Evolutionary conservation across 2,797 vertebrate species (phyloP).

Genomic region (Coregonus ussuriensis): DNA sequence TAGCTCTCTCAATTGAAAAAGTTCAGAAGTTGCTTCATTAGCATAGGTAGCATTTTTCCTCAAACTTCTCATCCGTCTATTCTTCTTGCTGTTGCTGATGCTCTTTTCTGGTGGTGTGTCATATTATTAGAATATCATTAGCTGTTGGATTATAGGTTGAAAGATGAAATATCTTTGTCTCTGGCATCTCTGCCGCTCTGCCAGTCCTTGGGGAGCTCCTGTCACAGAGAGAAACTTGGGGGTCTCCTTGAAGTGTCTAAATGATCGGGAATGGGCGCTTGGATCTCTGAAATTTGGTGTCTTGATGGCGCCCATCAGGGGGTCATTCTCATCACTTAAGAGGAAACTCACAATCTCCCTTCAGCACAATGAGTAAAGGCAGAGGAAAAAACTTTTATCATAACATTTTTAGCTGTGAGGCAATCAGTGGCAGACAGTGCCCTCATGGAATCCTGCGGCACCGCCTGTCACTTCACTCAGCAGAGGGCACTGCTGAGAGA

Average conservation of each 20-base stretch:
- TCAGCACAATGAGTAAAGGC: neutral
- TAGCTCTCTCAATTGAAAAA: conserved; percentile 64
- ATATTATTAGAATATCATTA: conserved; percentile 54
- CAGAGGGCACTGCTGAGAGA: conserved; percentile 27
- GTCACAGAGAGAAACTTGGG: conserved; percentile 24
- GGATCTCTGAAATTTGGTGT: conserved; percentile 26
- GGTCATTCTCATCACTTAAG: conserved; percentile 31
- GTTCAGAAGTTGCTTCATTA: conserved; percentile 66
- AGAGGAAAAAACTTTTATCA: conserved; percentile 30
- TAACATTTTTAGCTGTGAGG: conserved; percentile 35
- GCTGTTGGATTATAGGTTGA: conserved; percentile 38
- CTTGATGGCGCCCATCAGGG: conserved; percentile 5
- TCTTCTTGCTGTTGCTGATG: conserved; percentile 50
- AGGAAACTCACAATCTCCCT: conserved; percentile 17
- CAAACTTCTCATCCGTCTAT: conserved; percentile 37
- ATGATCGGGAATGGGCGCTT: conserved; percentile 9
- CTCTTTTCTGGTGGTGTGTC: conserved; percentile 47
- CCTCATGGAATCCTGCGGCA: conserved; percentile 6
- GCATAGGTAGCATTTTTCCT: conserved; percentile 61
- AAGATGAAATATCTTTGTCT: conserved; percentile 35
- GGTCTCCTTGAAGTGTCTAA: conserved; percentile 30
- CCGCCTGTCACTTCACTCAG: neutral
- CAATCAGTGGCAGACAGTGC: conserved; percentile 28
- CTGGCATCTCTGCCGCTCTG: neutral
- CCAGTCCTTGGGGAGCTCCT: neutral